phyloP scores from a whole-genome alignment of 2,888 invertebrate genomes.

The Conus canariensis region DNA sequence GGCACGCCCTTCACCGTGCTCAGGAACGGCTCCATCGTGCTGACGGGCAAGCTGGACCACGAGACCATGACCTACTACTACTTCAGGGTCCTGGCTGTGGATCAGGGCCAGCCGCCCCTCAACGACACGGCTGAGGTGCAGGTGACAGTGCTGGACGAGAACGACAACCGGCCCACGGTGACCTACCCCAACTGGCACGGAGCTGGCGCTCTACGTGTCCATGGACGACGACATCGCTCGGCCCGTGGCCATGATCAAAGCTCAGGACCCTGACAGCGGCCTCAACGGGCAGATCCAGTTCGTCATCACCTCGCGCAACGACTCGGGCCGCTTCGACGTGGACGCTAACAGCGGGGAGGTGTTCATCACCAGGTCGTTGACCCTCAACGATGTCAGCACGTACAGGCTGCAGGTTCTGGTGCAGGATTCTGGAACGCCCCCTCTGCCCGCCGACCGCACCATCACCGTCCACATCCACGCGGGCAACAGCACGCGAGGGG shows the following conservation, averaged over 20 bases:
- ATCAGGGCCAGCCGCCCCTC: conserved; percentile 66
- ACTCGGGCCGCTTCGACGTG: conserved; percentile 55
- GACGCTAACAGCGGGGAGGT: conserved; percentile 58
- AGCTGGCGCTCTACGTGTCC: conserved; percentile 58
- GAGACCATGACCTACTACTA: conserved; percentile 61
- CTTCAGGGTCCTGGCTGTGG: conserved; percentile 67
- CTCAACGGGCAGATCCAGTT: conserved; percentile 58
- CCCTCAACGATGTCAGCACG: conserved; percentile 46
- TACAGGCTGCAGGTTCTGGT: conserved; percentile 53
- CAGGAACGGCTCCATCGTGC: conserved; percentile 61
- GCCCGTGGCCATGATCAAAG: conserved; percentile 57
- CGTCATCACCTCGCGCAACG: conserved; percentile 56
- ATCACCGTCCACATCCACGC: conserved; percentile 48
- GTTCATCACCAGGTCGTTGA: conserved; percentile 19
- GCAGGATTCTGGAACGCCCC: conserved; percentile 52
- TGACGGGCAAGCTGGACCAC: conserved; percentile 63
- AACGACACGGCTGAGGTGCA: conserved; percentile 55
- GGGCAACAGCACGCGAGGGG: conserved; percentile 47
- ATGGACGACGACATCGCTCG: conserved; percentile 54
- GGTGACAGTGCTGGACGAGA: conserved; percentile 60
- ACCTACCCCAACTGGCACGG: conserved; percentile 63
- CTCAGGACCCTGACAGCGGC: conserved; percentile 61
- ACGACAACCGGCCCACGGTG: conserved; percentile 68
- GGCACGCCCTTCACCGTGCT: conserved; percentile 61
- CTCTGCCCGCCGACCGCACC: conserved; percentile 48